These are phyloP conservation scores for Rhagium mordax DNA, from an alignment of 2,888 invertebrate species.

Conservation along the genomic window DNA sequence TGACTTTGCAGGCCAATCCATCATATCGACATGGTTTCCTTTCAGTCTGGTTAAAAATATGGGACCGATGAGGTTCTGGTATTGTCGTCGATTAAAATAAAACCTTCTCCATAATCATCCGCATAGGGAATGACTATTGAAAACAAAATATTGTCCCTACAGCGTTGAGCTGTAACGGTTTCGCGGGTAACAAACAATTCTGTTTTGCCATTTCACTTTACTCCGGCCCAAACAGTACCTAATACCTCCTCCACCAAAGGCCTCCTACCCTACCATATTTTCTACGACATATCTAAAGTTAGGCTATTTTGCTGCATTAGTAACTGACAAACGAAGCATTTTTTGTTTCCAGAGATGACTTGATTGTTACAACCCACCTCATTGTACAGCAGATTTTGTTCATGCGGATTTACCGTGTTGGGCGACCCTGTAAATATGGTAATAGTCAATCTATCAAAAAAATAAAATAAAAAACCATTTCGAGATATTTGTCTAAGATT, in stretches of 20 bases:
- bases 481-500: no score
- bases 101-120: background rate
- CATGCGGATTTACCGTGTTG: background rate
- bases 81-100: conserved; percentile 24
- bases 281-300: background rate
- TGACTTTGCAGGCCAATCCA: conserved; percentile 20
- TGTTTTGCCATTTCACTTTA: background rate
- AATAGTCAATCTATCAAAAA: background rate
- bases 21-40: background rate
- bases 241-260: background rate
- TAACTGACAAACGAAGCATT: no score
- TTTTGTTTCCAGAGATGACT: no score
- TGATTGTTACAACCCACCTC: background rate
- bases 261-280: background rate
- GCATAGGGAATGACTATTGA: conserved; percentile 10
- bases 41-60: background rate
- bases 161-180: conserved; percentile 4
- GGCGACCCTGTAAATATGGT: background rate
- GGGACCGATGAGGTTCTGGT: conserved; percentile 17
- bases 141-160: conserved; percentile 6
- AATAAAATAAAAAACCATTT: background rate
- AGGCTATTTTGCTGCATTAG: background rate
- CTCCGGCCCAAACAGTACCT: background rate
- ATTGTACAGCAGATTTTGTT: background rate
- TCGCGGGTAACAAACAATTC: conserved; percentile 3